Conservation (phyloP, 2,113 vertebrate species). For the Sinocyclocheilus anshuiensis region DNA sequence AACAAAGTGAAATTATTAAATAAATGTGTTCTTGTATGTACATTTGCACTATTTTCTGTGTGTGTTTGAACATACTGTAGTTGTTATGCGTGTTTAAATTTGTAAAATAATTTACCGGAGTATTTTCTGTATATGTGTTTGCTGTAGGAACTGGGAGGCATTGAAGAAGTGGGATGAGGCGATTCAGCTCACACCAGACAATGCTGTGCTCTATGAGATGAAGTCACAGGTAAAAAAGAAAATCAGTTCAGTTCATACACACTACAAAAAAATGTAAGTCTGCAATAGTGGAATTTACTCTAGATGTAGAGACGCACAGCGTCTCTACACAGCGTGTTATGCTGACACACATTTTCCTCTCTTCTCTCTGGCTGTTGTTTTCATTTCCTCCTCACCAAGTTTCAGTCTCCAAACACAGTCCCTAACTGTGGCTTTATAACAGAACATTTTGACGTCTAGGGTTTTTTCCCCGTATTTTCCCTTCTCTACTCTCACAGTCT, state of each 20-base stretch:
- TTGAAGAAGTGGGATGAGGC: slow-evolving; percentile 94
- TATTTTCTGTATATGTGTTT: slow-evolving; percentile 36
- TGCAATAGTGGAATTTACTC: background rate
- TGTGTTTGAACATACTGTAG: background rate
- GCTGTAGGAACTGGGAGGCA: slow-evolving; percentile 86
- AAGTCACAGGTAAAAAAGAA: slow-evolving; percentile 87
- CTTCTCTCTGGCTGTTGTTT: slow-evolving; percentile 9
- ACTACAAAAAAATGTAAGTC: background rate
- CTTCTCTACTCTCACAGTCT: background rate
- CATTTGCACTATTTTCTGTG: background rate
- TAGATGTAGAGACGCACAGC: background rate
- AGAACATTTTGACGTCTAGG: slow-evolving; percentile 37
- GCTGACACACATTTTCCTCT: background rate
- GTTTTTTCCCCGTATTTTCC: background rate
- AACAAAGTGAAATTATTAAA: background rate
- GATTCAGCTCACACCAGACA: slow-evolving; percentile 88
- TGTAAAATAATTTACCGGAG: background rate
- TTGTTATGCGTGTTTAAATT: background rate
- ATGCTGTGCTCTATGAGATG: slow-evolving; percentile 93
- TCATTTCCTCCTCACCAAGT: slow-evolving; percentile 28
- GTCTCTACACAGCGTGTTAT: no score
- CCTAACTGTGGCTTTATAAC: slow-evolving; percentile 27
- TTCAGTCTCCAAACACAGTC: slow-evolving; percentile 13
- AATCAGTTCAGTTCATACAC: background rate
- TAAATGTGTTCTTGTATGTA: no score